Conservation (phyloP, 2,797 vertebrate species). For the Phrynocephalus vlangalii region DNA sequence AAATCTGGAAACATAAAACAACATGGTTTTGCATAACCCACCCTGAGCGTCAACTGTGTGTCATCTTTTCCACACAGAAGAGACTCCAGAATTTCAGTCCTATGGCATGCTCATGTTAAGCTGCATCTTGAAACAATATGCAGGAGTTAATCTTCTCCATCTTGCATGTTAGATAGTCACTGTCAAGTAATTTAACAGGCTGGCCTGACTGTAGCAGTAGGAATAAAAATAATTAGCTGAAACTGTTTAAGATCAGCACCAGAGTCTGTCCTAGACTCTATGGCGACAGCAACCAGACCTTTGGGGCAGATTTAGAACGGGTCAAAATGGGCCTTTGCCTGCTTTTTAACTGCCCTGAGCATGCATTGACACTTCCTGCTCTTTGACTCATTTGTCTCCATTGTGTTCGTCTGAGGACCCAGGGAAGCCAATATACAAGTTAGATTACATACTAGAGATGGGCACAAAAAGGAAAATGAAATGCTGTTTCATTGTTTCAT, state of each 20-base stretch:
- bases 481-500: too few species aligned
- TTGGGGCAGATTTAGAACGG: conserved; percentile 48
- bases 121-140: conserved; percentile 8
- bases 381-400: background rate
- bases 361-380: conserved; percentile 47
- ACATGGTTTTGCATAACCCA: background rate
- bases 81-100: background rate
- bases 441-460: conserved; percentile 7
- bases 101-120: background rate
- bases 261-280: fast-evolving
- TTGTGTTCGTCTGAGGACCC: conserved; percentile 50
- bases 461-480: too few species aligned
- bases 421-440: conserved; percentile 22
- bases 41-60: background rate
- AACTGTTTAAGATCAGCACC: conserved; percentile 28
- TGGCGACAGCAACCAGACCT: background rate
- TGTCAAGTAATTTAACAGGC: conserved; percentile 12
- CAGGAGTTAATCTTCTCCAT: conserved; percentile 24
- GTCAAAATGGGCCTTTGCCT: conserved; percentile 43
- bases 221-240: conserved; percentile 7
- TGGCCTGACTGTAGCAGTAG: background rate
- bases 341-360: conserved; percentile 43
- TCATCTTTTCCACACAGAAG: background rate
- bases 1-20: background rate
- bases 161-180: background rate